Conservation (phyloP, 1,140 invertebrate species). For the Nebria ingens region DNA sequence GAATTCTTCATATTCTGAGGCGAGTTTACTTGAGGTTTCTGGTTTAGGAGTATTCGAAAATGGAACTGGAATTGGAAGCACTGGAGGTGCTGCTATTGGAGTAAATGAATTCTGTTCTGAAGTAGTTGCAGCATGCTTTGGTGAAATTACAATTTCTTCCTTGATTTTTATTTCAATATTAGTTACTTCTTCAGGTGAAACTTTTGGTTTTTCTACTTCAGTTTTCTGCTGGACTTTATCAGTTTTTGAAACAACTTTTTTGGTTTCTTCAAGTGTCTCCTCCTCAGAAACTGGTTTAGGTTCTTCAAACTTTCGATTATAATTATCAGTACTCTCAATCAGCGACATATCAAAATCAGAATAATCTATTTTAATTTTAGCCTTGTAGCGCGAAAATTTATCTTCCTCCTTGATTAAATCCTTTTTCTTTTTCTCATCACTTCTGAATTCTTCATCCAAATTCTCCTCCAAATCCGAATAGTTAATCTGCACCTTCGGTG, state of each 20-base stretch:
- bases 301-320: slow-evolving; percentile 8
- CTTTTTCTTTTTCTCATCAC: background rate
- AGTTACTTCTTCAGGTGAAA: background rate
- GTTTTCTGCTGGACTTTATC: background rate
- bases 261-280: background rate
- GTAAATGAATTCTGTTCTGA: background rate
- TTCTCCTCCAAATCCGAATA: background rate
- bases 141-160: background rate
- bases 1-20: slow-evolving; percentile 13
- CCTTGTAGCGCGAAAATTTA: background rate
- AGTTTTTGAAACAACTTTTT: background rate
- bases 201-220: background rate
- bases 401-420: background rate
- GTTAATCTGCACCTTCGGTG: background rate
- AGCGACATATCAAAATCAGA: slow-evolving; percentile 3
- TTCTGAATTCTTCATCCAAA: background rate
- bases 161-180: background rate
- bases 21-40: slow-evolving; percentile 1
- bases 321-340: background rate
- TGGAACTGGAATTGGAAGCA: background rate
- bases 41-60: background rate
- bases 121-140: background rate
- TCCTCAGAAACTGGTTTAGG: background rate
- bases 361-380: slow-evolving; percentile 4
- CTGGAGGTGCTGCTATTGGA: background rate